phyloP scores from a whole-genome alignment of 2,113 vertebrate species.

The Corvus hawaiiensis region DNA sequence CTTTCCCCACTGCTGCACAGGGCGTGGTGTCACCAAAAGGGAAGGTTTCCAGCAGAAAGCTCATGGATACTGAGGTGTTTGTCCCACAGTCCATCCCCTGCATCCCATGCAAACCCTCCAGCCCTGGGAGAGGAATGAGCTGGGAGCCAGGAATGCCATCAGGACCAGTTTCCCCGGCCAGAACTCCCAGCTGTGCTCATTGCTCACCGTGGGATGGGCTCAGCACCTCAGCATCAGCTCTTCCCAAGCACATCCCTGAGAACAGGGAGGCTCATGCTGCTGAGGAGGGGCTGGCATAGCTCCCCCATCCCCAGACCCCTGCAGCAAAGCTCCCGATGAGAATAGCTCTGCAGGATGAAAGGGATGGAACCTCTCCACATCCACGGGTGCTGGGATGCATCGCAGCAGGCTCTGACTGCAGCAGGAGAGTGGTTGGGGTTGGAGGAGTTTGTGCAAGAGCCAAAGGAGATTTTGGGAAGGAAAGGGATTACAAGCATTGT shows the following conservation, averaged over 20 bases:
- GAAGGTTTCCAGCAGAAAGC: background rate
- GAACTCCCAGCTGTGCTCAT: background rate
- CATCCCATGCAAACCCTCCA: background rate
- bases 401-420: rapidly evolving
- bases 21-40: background rate
- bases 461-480: background rate
- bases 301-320: background rate
- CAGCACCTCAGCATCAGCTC: rapidly evolving
- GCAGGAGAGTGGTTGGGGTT: background rate
- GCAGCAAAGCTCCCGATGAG: rapidly evolving
- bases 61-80: rapidly evolving
- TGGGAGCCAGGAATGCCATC: background rate
- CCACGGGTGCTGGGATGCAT: rapidly evolving
- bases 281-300: background rate
- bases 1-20: background rate
- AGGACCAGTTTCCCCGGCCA: background rate
- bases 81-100: background rate
- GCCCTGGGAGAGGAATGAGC: background rate
- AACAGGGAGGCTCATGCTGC: background rate
- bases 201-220: background rate
- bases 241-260: background rate
- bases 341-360: background rate
- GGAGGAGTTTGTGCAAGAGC: background rate
- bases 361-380: background rate
- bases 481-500: background rate